Conservation (phyloP, 2,113 vertebrate species). For the Fulica atra region DNA sequence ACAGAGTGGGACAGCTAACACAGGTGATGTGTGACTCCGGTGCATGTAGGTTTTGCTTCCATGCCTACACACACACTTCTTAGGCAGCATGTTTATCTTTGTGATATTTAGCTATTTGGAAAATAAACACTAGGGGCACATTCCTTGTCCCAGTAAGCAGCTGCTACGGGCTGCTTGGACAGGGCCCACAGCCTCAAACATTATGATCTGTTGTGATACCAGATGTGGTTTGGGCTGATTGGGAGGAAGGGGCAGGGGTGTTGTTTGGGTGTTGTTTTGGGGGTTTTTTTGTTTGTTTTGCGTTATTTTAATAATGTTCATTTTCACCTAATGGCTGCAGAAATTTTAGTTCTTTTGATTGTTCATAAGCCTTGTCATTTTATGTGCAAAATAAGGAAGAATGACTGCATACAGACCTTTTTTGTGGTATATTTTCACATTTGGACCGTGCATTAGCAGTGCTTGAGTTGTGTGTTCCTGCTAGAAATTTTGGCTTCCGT, state of each 20-base stretch:
- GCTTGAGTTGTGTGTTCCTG: not conserved
- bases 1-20: not conserved
- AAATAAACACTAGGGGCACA: not conserved
- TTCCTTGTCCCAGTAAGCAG: not conserved
- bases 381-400: not conserved
- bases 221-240: not conserved
- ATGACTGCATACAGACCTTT: not conserved
- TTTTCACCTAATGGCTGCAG: not conserved
- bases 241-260: too few relatives aligned
- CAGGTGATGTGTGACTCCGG: fast-evolving
- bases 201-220: not conserved
- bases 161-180: not conserved
- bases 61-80: not conserved
- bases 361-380: not conserved
- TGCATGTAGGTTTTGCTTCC: not conserved
- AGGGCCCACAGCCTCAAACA: not conserved
- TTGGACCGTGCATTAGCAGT: not conserved
- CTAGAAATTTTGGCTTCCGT: not conserved
- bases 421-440: not conserved
- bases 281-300: not conserved
- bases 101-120: not conserved
- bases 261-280: not conserved
- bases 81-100: not conserved
- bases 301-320: not conserved
- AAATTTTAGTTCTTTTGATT: not conserved